Base-by-base conservation (phyloP, 2,797 vertebrate species). In the Manis pentadactyla region DNA sequence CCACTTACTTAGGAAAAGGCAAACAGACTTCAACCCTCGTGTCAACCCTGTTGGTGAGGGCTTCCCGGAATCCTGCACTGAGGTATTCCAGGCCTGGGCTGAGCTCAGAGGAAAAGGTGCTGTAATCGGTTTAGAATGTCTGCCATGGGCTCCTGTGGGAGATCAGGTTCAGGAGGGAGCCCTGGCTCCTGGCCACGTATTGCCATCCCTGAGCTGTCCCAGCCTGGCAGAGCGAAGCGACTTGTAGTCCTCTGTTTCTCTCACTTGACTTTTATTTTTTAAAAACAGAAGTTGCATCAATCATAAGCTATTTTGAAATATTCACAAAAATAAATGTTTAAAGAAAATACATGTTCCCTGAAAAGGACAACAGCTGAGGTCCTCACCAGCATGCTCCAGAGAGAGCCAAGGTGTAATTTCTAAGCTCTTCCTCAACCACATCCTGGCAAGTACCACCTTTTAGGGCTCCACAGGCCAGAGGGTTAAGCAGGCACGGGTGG, bases 261-360 rank as follows among this genome's bases (percentile, higher is more conserved):
- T 59, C 77, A 75, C 7, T 64, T 69, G 53, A 71, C 10, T 49
- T 51, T 89, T 81, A 39, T 53, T 23, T 46, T 46, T 11, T 63
- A 95, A 96, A 87, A 42, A 9, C 6, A 49, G 55, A 84, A 68
- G 69, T 83, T 18, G 19, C n/a, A 79, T 46, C 34, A 82, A 46
- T 86, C 69, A 82, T 49, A 39, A 77, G 29, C 14, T 59, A 59
- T 71, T 84, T 95, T 15, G 90, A 88, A 96, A 81, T 66, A 90
- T 42, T 90, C 66, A 29, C 17, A 25, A n/a, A 31, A 84, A 66
- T 7, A 59, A 92, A 82, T 74, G 1, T 74, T 95, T 88, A 91
- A 85, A 91, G 46, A 66, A 96, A 93, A 86, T 39, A 27, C 8
- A n/a, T 66, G 13, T 39, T 79, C 53, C 66, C 64, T 49, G 17